Percentiles rank a stretch among this genome's conserved stretches.
Conservation (phyloP, 2,797 vertebrate species). For the Cynodonichthys magdalenae region DNA sequence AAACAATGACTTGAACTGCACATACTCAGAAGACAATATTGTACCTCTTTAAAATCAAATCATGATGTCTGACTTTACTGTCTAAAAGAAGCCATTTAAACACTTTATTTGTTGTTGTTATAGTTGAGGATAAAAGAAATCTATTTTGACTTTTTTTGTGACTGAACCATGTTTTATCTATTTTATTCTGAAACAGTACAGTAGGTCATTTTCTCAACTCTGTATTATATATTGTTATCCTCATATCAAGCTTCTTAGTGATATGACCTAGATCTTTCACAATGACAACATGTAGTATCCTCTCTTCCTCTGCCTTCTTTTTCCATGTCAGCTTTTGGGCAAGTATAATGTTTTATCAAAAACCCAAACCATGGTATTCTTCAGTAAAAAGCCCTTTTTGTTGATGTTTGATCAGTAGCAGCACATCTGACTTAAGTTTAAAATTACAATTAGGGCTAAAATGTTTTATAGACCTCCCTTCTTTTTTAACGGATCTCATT, state of each 20-base stretch:
- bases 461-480: background rate
- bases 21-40: too few relatives aligned
- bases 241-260: constrained; percentile 46
- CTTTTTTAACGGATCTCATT: constrained; percentile 7
- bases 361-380: constrained; percentile 1
- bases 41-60: too few relatives aligned
- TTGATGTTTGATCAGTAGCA: background rate
- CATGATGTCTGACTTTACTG: too few relatives aligned
- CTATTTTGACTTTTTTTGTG: background rate
- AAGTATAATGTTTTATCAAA: constrained; percentile 25
- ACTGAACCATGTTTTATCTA: background rate
- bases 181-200: constrained; percentile 2
- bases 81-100: too few relatives aligned
- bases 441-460: background rate
- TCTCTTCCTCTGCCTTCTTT: constrained; percentile 5
- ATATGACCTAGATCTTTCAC: constrained; percentile 68
- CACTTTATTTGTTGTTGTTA: too few relatives aligned
- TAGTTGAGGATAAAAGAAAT: background rate
- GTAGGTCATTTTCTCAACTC: constrained; percentile 28
- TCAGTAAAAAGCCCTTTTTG: constrained; percentile 13
- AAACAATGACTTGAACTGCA: too few relatives aligned
- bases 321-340: constrained; percentile 21
- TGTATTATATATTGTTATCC: constrained; percentile 30
- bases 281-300: constrained; percentile 39
- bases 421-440: background rate